Evolutionary conservation across 2,113 vertebrate species (phyloP), one percentile per base, ranked within the genome.

Genomic region (Phylloscopus whistleri): DNA sequence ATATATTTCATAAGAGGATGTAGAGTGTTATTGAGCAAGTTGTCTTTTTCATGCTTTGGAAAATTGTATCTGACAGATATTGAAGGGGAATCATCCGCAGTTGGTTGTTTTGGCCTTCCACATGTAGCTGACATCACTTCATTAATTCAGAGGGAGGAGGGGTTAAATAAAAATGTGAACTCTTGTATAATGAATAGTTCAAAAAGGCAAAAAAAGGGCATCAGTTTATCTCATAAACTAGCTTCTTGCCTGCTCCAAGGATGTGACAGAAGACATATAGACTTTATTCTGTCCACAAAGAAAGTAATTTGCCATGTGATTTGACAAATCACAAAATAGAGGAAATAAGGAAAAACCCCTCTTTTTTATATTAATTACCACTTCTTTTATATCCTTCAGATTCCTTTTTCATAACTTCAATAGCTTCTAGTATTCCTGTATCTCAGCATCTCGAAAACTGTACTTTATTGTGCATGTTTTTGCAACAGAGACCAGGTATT

Each of bases 71-170:
- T 93, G 66, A 83, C 46, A 83, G 55, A 69, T 80, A 80, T 11
- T 68, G 82, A 94, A 87, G 43, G 22, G 48, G 17, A 91, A 67
- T 63, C 41, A 84, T 59, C 37, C 1, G 0, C 27, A 82, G 35
- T 48, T 79, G 22, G n/a, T 87, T 44, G 0, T 74, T 82, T 91
- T 60, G 30, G 83, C 64, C 56, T 95, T 95, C 91, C 87, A 67
- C 10, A 39, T 43, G 23, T 35, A 74, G 28, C 28, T 77, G n/a
- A 35, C 46, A 84, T 31, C 6, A 37, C 17, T 80, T 75, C 23
- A 41, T 66, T 58, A 49, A 58, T 73, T 63, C 0, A 1, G 1
- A 1, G 0, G 51, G 18, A 41, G 16, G 8, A 26, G 22, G 7
- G 8, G 35, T 52, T 22, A 17, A 91, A 84, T 59, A 78, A 84